Conservation (phyloP, 2,888 invertebrate genomes). For the Xylota segnis region DNA sequence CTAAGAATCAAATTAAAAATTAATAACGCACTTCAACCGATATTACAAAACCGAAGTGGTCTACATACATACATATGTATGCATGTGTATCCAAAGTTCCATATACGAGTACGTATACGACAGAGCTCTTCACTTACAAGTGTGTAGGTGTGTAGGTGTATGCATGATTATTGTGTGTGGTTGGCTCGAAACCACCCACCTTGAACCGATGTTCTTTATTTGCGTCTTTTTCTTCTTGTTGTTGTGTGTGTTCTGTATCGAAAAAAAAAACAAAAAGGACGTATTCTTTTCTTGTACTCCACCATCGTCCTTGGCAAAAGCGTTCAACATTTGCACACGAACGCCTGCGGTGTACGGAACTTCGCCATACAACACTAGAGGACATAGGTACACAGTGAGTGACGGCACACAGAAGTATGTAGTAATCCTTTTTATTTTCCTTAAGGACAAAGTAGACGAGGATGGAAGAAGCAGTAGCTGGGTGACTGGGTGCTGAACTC, state of each 20-base stretch:
- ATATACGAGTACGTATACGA: background rate
- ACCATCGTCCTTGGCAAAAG: constrained; percentile 2
- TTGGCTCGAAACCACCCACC: background rate
- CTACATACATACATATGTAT: background rate
- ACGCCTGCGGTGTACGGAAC: constrained; percentile 5
- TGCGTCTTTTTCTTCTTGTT: background rate
- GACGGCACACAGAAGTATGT: background rate
- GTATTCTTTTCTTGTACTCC: background rate
- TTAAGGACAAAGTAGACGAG: background rate
- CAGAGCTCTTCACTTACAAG: background rate
- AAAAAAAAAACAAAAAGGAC: constrained; percentile 7
- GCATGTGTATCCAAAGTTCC: background rate
- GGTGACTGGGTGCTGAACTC: background rate
- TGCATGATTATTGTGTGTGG: constrained; percentile 1
- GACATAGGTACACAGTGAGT: background rate
- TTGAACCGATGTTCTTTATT: constrained; percentile 4
- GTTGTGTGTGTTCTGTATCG: background rate
- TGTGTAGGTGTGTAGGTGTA: background rate
- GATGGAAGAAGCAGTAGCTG: background rate
- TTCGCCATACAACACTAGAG: background rate
- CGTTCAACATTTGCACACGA: constrained; percentile 8
- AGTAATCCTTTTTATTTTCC: background rate
- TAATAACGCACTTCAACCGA: background rate
- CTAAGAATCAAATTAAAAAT: constrained; percentile 19
- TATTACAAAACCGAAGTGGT: background rate